These are phyloP conservation scores for Hydractinia echinata DNA, from an alignment of 30 jellyfish, hydroid and myxozoan genomes.

Conservation along the genomic window DNA sequence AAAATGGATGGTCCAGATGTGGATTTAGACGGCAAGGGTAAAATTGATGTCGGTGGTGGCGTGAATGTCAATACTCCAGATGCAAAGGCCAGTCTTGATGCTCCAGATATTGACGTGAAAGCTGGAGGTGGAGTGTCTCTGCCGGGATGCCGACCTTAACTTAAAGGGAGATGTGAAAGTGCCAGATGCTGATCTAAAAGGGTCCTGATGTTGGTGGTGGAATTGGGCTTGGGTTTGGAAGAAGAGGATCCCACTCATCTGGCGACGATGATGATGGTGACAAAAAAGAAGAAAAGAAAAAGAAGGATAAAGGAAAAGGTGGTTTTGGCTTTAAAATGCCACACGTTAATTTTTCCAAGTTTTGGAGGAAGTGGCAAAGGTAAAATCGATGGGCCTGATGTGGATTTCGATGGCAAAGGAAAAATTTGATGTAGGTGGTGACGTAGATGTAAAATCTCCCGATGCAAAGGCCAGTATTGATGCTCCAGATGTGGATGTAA, in stretches of 20 bases:
- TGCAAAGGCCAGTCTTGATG: constrained; percentile 7
- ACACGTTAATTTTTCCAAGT: not conserved
- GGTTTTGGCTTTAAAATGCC: constrained; percentile 36
- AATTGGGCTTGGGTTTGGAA: not conserved
- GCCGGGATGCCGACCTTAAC: constrained; percentile 19
- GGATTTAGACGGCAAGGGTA: not conserved
- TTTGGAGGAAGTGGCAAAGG: constrained; percentile 32
- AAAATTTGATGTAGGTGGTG: not conserved
- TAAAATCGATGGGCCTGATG: not conserved
- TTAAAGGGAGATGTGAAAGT: not conserved
- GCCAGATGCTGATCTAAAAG: constrained; percentile 24
- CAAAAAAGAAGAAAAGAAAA: not conserved
- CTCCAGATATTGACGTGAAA: constrained; percentile 31
- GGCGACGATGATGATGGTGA: not conserved
- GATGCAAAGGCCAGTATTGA: constrained; percentile 18
- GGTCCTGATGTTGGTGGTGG: constrained; percentile 29
- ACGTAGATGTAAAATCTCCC: not conserved
- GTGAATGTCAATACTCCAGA: constrained; percentile 14
- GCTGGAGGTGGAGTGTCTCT: constrained; percentile 20
- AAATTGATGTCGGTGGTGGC: not conserved
- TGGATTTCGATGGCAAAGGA: not conserved
- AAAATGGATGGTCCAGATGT: too few relatives aligned
- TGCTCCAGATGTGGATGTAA: too few relatives aligned
- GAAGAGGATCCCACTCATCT: not conserved
- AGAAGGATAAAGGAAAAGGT: constrained; percentile 12